Evolutionary conservation across 2,888 invertebrate genomes (phyloP).

Genomic region (Adelphocoris suturalis): DNA sequence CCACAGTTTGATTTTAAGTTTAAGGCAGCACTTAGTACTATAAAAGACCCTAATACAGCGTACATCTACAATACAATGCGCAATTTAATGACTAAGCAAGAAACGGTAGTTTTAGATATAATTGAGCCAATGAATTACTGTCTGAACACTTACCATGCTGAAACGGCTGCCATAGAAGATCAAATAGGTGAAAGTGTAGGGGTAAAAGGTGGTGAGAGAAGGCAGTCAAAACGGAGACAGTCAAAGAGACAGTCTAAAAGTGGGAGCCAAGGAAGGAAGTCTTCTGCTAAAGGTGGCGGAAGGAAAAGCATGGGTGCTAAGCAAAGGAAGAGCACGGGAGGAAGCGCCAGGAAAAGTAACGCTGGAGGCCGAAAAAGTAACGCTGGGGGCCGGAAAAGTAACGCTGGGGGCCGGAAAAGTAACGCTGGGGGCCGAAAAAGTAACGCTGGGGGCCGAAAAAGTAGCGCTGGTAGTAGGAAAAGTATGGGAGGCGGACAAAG

Average conservation of each 20-base stretch:
- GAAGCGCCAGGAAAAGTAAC: background rate
- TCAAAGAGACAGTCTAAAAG: background rate
- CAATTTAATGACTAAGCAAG: constrained; percentile 47
- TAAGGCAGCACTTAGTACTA: constrained; percentile 49
- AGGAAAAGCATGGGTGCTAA: constrained; percentile 42
- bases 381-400: constrained; percentile 44
- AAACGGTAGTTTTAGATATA: constrained; percentile 22
- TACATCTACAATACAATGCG: constrained; percentile 58
- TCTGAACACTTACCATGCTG: constrained; percentile 48
- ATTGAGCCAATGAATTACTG: constrained; percentile 59
- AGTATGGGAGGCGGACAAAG: constrained; percentile 53
- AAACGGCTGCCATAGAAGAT: constrained; percentile 49
- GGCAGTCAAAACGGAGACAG: constrained; percentile 4
- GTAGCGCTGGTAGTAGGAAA: constrained; percentile 48
- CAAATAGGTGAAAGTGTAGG: background rate
- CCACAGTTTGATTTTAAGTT: constrained; percentile 57
- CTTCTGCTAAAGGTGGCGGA: no score
- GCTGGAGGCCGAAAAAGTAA: constrained; percentile 28
- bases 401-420: constrained; percentile 26
- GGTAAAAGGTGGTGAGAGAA: background rate
- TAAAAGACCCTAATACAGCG: constrained; percentile 60
- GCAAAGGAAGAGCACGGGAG: constrained; percentile 14
- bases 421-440: background rate
- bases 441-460: background rate
- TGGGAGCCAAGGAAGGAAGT: background rate